Base-by-base conservation (phyloP, 2,113 vertebrate species). In the Psilopsiagon aymara region DNA sequence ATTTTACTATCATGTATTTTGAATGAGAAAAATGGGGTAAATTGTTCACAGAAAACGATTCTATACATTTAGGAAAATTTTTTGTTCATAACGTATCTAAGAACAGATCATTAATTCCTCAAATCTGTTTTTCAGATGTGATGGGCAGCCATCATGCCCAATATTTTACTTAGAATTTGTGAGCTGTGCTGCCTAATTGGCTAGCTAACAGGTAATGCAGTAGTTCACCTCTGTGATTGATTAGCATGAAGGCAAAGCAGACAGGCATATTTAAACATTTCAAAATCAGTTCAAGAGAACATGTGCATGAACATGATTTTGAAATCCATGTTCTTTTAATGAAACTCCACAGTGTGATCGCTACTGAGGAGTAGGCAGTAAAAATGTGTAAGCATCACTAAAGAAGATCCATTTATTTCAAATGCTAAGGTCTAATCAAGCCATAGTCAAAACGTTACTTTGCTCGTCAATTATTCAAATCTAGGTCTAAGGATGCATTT, bases 161-260 rank as follows among this genome's bases (percentile, higher is more conserved):
- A 24, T 88, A 86, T 75, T 93, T 90, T 73, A 75, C 80, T 89
- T 24, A 7, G 39, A 64, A 47, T 60, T 64, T 59, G 52, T 52
- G 71, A 93, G n/a, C 15, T 52, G 19, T 69, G 41, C n/a, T 87
- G 86, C 66, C 63, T 96, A 94, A 92, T 86, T 85, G 92, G 83
- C 62, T 83, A 79, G 80, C 70, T 95, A 88, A 73, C 0, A 17
- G 62, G 55, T 68, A 71, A 69, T 49, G 29, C 85, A 44, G 67
- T 59, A 41, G 49, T 47, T 95, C 70, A 68, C 27, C 17, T 79
- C 86, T 67, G 29, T 82, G 90, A 92, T 18, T 79, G 94, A 96
- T 94, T 88, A 94, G 83, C 91, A 94, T 49, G 37, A 91, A 93
- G 77, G 83, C 49, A 92, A 88, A 91, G 52, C 88, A 84, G 94